Percentiles rank a stretch among this genome's conserved stretches.
Evolutionary conservation across 2,888 invertebrate genomes (phyloP).

Genomic region (Blastobasis lacticolella): DNA sequence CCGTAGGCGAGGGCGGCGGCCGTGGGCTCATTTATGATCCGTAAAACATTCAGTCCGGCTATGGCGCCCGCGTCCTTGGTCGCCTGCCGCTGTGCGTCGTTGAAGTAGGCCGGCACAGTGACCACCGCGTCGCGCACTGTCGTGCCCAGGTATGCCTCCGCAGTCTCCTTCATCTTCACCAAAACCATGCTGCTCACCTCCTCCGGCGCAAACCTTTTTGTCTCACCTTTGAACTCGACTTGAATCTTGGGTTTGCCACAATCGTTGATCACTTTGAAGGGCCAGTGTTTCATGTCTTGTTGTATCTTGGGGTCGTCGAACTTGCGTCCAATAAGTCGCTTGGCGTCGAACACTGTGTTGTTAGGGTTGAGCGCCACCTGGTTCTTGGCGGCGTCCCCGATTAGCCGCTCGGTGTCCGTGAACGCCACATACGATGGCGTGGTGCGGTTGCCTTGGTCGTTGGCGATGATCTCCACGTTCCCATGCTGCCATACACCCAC

Average conservation of each 20-base stretch:
- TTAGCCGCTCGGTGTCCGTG: slow-evolving; percentile 78
- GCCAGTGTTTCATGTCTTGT: slow-evolving; percentile 88
- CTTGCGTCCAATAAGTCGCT: slow-evolving; percentile 85
- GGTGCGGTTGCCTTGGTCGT: slow-evolving; percentile 80
- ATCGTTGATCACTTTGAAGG: slow-evolving; percentile 82
- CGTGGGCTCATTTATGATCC: slow-evolving; percentile 93
- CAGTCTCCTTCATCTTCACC: slow-evolving; percentile 87
- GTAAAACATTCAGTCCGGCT: slow-evolving; percentile 88
- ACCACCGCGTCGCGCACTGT: slow-evolving; percentile 81
- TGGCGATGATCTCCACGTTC: slow-evolving; percentile 82
- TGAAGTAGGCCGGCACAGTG: slow-evolving; percentile 88
- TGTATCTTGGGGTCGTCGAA: slow-evolving; percentile 83
- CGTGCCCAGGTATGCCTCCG: slow-evolving; percentile 81
- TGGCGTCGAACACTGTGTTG: slow-evolving; percentile 84
- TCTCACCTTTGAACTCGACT: slow-evolving; percentile 78
- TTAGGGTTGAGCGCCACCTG: slow-evolving; percentile 82
- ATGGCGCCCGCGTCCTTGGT: slow-evolving; percentile 92
- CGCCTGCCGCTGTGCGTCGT: slow-evolving; percentile 83
- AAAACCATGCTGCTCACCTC: slow-evolving; percentile 85
- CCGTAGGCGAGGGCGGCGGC: slow-evolving; percentile 91
- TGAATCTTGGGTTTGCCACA: slow-evolving; percentile 79
- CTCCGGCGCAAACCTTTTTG: slow-evolving; percentile 78
- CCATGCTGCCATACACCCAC: slow-evolving; percentile 76
- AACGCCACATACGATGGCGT: slow-evolving; percentile 85
- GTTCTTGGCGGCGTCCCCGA: slow-evolving; percentile 82